A percentile compares a stretch with the other conserved stretches of the same genome.
phyloP scores from a whole-genome alignment of 1,140 invertebrate species.

The Neodiprion fabricii region DNA sequence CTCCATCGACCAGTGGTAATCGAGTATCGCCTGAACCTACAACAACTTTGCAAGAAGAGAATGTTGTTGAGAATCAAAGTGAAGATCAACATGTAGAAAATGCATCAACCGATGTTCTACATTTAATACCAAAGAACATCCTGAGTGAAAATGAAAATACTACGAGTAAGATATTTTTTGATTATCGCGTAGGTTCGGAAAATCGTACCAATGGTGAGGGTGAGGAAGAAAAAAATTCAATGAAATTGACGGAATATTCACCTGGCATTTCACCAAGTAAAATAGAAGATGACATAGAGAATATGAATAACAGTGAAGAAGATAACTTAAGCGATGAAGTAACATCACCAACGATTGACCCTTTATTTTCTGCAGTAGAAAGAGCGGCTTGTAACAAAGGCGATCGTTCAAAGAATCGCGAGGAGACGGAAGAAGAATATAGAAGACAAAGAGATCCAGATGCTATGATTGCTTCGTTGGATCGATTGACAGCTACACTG shows the following conservation, averaged over 20 bases:
- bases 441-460: slow-evolving; percentile 68
- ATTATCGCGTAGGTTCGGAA: background rate
- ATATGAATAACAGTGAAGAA: background rate
- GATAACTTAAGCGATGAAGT: background rate
- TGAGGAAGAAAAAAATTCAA: background rate
- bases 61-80: background rate
- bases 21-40: background rate
- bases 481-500: slow-evolving; percentile 68
- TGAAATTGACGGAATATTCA: background rate
- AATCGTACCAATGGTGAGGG: background rate
- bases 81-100: too few relatives aligned
- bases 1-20: background rate
- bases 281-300: background rate
- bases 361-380: background rate
- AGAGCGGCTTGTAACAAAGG: background rate
- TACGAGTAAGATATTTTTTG: background rate
- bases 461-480: slow-evolving; percentile 72
- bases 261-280: background rate
- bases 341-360: background rate
- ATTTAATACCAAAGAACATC: background rate
- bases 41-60: background rate
- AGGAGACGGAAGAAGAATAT: slow-evolving; percentile 50
- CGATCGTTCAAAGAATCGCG: slow-evolving; percentile 18
- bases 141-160: background rate
- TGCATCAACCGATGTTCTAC: too few relatives aligned